phyloP scores from a whole-genome alignment of 2,797 vertebrate genomes.

The Coendou prehensilis region DNA sequence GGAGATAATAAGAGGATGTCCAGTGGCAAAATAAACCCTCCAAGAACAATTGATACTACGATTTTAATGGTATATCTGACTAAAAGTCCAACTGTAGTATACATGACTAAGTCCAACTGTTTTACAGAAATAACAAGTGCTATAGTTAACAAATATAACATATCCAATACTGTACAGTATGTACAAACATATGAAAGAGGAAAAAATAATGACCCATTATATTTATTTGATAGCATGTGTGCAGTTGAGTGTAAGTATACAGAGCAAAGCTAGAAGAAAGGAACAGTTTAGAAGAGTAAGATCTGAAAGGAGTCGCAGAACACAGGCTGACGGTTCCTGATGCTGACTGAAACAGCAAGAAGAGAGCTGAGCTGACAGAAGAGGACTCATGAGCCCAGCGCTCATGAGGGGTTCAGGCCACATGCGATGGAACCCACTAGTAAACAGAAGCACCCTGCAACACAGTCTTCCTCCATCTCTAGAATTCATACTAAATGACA shows the following conservation, averaged over 20 bases:
- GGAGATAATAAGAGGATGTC: background rate
- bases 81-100: background rate
- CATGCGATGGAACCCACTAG: background rate
- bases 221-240: background rate
- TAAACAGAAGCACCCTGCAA: background rate
- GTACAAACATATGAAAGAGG: background rate
- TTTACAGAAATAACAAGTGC: slow-evolving; percentile 14
- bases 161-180: background rate
- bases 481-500: background rate
- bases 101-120: background rate
- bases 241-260: background rate
- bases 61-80: background rate
- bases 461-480: background rate
- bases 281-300: background rate
- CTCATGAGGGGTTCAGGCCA: background rate
- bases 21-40: background rate
- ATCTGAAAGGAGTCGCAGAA: background rate
- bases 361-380: background rate
- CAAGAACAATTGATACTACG: background rate
- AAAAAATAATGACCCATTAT: background rate
- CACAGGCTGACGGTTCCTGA: background rate
- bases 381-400: background rate
- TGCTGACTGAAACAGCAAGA: background rate
- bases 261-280: background rate
- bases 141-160: background rate